Conservation (phyloP, 2,888 invertebrate genomes). For the Caenorhabditis doughertyi region DNA sequence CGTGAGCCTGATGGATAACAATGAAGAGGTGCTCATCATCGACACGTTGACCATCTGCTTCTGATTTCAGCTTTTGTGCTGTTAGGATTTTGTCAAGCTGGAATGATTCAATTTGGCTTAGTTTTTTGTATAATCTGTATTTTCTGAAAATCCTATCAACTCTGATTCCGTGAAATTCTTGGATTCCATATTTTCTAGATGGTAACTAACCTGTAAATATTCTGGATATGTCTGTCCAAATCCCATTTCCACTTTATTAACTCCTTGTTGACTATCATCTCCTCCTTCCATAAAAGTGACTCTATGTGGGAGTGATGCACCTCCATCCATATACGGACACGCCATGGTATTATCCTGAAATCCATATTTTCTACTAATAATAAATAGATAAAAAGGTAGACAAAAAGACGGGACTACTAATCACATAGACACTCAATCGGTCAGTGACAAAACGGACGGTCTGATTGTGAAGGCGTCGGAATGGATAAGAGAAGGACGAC, state of each 20-base stretch:
- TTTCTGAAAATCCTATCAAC: background rate
- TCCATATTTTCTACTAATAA: background rate
- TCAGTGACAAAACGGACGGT: constrained; percentile 36
- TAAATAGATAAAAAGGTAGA: background rate
- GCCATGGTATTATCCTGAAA: constrained; percentile 55
- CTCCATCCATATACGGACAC: constrained; percentile 64
- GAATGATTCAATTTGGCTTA: constrained; percentile 46
- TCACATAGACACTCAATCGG: background rate
- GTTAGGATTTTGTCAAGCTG: constrained; percentile 90
- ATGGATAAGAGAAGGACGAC: constrained; percentile 12
- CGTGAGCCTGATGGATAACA: constrained; percentile 87
- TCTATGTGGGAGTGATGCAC: constrained; percentile 34
- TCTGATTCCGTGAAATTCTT: background rate
- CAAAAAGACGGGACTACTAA: background rate
- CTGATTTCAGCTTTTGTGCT: constrained; percentile 91
- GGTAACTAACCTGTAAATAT: constrained; percentile 87
- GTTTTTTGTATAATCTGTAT: constrained; percentile 24
- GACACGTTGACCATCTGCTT: constrained; percentile 83
- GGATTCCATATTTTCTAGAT: too few relatives aligned
- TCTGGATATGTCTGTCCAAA: constrained; percentile 92
- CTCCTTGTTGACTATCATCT: constrained; percentile 74
- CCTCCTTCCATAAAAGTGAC: constrained; percentile 65
- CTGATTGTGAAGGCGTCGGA: constrained; percentile 42
- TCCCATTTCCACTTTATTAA: constrained; percentile 79
- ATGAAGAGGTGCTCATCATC: constrained; percentile 74